These are phyloP conservation scores for Drepana falcataria DNA, from an alignment of 2,888 invertebrate species.

Conservation along the genomic window DNA sequence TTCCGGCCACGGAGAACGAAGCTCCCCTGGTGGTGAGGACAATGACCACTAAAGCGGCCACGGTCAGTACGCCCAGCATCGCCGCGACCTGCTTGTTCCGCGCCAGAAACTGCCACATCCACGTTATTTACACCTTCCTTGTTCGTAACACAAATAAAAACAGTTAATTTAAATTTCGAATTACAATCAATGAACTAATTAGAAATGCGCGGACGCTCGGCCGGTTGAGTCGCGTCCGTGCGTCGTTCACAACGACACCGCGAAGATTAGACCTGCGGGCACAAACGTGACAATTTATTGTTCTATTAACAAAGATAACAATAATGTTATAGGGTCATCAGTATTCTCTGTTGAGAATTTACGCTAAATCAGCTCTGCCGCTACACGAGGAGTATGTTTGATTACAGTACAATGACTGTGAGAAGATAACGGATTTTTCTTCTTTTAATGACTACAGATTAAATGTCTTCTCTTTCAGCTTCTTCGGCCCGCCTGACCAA, in stretches of 20 bases:
- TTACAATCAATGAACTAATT: not conserved
- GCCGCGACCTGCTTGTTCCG: constrained; percentile 64
- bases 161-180: constrained; percentile 8
- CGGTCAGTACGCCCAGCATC: constrained; percentile 58
- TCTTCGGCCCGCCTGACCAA: too few relatives aligned
- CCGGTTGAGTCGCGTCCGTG: constrained; percentile 32
- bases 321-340: constrained; percentile 47
- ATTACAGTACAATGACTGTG: not conserved
- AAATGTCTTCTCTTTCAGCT: too few relatives aligned
- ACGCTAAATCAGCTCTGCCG: not conserved
- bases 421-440: not conserved
- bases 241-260: constrained; percentile 35
- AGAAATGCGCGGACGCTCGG: constrained; percentile 3
- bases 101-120: constrained; percentile 69
- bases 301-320: constrained; percentile 64
- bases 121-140: constrained; percentile 17
- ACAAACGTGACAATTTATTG: constrained; percentile 61
- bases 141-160: not conserved
- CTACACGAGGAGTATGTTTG: not conserved
- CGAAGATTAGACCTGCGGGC: constrained; percentile 54
- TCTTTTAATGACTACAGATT: too few relatives aligned
- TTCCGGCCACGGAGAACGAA: constrained; percentile 27
- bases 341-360: constrained; percentile 25
- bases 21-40: constrained; percentile 50
- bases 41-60: constrained; percentile 55